phyloP scores from a whole-genome alignment of 2,113 vertebrate species.

The Stomatorhinus ivindoensis region DNA sequence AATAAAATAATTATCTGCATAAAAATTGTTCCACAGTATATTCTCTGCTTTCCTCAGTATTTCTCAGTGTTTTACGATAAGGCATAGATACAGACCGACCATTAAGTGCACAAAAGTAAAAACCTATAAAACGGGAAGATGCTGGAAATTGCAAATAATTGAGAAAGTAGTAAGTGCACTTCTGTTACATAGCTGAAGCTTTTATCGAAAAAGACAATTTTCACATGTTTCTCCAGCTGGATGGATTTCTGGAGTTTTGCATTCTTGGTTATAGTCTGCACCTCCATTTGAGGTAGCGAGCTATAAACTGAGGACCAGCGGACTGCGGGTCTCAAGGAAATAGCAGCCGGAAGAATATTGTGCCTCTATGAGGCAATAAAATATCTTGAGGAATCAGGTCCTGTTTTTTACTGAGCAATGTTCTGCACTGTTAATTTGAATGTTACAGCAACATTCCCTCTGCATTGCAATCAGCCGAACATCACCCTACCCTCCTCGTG shows the following conservation, averaged over 20 bases:
- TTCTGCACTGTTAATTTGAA: not conserved
- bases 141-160: not conserved
- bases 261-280: not conserved
- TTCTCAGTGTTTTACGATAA: not conserved
- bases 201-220: not conserved
- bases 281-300: not conserved
- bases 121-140: not conserved
- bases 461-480: not conserved
- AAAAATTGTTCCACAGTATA: not conserved
- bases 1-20: not conserved
- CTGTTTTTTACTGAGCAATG: not conserved
- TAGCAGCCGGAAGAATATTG: not conserved
- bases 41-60: not conserved
- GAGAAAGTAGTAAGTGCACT: not conserved
- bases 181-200: not conserved
- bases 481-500: not conserved
- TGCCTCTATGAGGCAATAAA: not conserved
- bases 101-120: not conserved
- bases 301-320: not conserved
- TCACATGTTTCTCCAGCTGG: not conserved
- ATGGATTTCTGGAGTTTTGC: not conserved
- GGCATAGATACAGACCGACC: not conserved
- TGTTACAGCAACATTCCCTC: not conserved
- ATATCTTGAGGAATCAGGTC: not conserved
- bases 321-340: not conserved